Percentiles rank a stretch among this genome's conserved stretches.
phyloP scores from a whole-genome alignment of 2,797 vertebrate species.

The Propithecus deckenii region DNA sequence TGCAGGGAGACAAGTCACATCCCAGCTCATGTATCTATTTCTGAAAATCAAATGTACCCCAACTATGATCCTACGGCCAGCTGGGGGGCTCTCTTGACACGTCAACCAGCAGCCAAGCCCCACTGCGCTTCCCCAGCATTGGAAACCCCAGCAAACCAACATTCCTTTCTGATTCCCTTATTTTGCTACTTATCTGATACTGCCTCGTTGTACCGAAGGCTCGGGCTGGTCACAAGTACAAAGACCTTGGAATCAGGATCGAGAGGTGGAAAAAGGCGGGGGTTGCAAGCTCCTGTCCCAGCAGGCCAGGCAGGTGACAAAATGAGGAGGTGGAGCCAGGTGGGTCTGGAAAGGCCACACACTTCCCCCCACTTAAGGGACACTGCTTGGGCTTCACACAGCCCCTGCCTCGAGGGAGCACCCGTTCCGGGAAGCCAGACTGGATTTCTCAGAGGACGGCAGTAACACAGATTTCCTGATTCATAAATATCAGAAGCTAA shows the following conservation, averaged over 20 bases:
- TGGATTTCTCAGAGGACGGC: background rate
- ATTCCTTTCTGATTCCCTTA: background rate
- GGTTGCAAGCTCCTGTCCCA: too few relatives aligned
- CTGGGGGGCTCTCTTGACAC: background rate
- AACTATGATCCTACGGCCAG: accelerated
- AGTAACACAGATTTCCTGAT: background rate
- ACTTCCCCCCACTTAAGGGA: background rate
- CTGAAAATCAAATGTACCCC: background rate
- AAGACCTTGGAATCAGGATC: background rate
- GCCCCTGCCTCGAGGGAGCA: background rate
- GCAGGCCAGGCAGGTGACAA: background rate
- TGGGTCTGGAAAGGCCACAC: accelerated
- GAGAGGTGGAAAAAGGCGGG: background rate
- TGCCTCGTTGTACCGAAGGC: background rate
- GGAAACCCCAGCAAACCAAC: background rate
- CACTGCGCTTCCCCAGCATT: background rate
- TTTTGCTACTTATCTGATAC: background rate
- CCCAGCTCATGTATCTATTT: background rate
- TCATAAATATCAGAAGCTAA: background rate
- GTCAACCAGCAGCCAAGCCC: background rate
- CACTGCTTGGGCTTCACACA: background rate
- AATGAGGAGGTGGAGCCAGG: background rate
- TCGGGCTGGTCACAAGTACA: background rate
- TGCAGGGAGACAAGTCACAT: accelerated
- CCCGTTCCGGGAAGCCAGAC: accelerated